Evolutionary conservation across 2,113 vertebrate species (phyloP), one percentile per base, ranked within the genome.

Genomic region (Mus spicilegus): DNA sequence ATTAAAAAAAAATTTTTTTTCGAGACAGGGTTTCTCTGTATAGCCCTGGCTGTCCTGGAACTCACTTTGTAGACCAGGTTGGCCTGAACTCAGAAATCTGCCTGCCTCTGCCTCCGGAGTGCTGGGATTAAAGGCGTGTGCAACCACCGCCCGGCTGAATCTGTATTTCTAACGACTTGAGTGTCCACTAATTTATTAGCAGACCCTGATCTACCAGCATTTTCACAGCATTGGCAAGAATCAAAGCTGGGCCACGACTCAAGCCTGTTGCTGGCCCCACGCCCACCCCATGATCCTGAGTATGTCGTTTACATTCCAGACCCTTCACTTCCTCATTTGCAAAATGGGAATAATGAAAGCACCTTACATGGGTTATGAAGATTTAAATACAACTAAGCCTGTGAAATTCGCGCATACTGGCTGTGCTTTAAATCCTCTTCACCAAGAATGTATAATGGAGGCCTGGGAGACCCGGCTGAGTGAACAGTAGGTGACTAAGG

Each of bases 261-360:
- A 1, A 49, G 67, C 89, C n/a, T 49, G 76, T 51, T 28, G 17
- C 46, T 17, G 49, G 24, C 67, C 26, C 36, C 69, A n/a, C 28
- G 54, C 54, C 42, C 88, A 24, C 54, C 80, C 80, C 22, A 26
- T 77, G 84, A 93, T 76, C 69, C 65, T 19, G 49, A 72, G 5
- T 28, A 14, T 72, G 70, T 61, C 58, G 14, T 82, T 94, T 87
- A 36, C 61, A 39, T 54, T 63, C n/a, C 85, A 0, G 11, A 76
- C 58, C 36, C 67, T 95, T 88, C 26, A 17, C 86, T 90, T 95
- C 58, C 70, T 93, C 42, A 19, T 87, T 89, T 96, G 46, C 69
- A 84, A 90, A 94, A 80, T 12, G 14, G 5, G 78, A 39, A 84
- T 69, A 58, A 81, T 30, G 30, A 49, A 93, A 65, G 70, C 63